These are phyloP conservation scores for Dolomedes plantarius DNA, from an alignment of 2,888 invertebrate genomes.

Conservation along the genomic window DNA sequence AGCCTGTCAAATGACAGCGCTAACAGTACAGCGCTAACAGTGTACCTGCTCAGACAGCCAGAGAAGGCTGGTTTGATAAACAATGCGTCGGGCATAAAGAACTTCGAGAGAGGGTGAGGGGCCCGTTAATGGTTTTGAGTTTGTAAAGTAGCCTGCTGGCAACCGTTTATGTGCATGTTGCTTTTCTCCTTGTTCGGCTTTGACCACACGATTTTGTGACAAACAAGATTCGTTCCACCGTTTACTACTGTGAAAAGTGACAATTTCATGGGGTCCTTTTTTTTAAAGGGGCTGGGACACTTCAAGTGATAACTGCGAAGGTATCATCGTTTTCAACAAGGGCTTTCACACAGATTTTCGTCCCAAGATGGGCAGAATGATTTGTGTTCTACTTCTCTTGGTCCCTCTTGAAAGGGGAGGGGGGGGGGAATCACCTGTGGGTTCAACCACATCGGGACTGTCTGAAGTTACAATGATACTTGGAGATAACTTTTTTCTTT, in stretches of 20 bases:
- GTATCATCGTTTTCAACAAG: background rate
- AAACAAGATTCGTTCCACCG: conserved; percentile 17
- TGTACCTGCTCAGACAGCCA: background rate
- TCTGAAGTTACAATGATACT: background rate
- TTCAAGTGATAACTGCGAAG: background rate
- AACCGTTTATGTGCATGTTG: conserved; percentile 13
- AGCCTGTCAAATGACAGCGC: conserved; percentile 25
- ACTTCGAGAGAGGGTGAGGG: background rate
- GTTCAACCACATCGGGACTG: background rate
- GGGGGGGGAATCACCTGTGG: too few species aligned
- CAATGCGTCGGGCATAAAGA: conserved; percentile 21
- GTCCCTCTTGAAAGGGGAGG: background rate
- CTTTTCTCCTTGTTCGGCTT: background rate
- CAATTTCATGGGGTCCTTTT: conserved; percentile 3
- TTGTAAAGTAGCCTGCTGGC: conserved; percentile 1
- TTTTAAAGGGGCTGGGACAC: background rate
- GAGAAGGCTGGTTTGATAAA: conserved; percentile 11
- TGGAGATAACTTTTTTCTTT: too few species aligned
- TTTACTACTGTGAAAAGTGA: conserved; percentile 12
- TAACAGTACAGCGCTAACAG: background rate
- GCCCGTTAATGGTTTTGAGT: background rate
- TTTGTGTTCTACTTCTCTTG: background rate
- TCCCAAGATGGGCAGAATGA: background rate
- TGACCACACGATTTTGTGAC: conserved; percentile 12
- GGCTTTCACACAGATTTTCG: background rate